Conservation (phyloP, 2,113 vertebrate species). For the Turdus rufiventris region DNA sequence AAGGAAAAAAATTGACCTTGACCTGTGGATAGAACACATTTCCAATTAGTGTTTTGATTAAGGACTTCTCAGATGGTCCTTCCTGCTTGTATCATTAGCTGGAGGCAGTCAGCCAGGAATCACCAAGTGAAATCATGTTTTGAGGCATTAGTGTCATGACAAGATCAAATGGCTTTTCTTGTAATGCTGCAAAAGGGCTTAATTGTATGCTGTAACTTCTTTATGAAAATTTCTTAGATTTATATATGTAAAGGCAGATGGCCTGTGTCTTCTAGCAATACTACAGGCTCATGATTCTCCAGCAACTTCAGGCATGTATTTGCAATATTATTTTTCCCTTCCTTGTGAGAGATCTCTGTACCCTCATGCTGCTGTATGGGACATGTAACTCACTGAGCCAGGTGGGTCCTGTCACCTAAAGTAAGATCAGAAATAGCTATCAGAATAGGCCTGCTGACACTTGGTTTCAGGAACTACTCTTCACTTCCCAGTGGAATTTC, state of each 20-base stretch:
- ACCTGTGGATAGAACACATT: background rate
- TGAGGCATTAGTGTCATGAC: background rate
- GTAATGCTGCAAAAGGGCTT: background rate
- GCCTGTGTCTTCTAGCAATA: background rate
- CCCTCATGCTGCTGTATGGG: fast-evolving
- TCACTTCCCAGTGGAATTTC: background rate
- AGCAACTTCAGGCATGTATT: background rate
- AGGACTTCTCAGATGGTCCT: background rate
- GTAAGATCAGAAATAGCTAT: background rate
- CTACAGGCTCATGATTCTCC: background rate
- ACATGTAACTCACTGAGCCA: background rate
- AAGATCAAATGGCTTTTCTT: background rate
- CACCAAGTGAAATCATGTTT: fast-evolving
- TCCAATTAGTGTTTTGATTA: background rate
- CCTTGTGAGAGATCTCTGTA: background rate
- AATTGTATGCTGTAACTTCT: background rate
- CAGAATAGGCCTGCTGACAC: background rate
- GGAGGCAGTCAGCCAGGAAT: background rate
- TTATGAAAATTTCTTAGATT: background rate
- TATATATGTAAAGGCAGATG: background rate
- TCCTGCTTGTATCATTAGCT: background rate
- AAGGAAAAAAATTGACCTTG: background rate
- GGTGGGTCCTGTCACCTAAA: background rate
- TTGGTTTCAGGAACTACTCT: background rate
- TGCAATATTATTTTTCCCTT: background rate